Evolutionary conservation across 2,797 vertebrate genomes (phyloP).

Genomic region (Tokudaia tokunoshimensis): DNA sequence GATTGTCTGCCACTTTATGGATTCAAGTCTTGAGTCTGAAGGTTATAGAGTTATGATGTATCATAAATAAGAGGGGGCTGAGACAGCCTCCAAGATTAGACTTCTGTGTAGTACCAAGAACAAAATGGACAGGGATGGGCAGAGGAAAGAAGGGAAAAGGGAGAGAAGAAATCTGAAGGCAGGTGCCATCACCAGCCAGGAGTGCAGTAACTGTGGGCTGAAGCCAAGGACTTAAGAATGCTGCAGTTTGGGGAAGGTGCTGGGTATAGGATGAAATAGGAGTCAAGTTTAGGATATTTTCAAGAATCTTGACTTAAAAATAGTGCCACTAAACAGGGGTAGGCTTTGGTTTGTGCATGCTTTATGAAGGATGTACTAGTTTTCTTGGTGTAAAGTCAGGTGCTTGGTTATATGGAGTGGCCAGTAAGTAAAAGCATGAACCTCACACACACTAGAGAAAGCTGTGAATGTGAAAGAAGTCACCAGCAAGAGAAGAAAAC

Average conservation of each 20-base stretch:
- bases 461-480: not conserved
- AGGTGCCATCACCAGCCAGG: not conserved
- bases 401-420: not conserved
- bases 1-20: not conserved
- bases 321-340: not conserved
- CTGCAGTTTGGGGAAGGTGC: not conserved
- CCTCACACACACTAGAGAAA: not conserved
- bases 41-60: not conserved
- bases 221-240: not conserved
- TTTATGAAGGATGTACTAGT: not conserved
- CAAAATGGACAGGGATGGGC: not conserved
- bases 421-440: not conserved
- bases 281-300: not conserved
- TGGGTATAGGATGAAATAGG: not conserved
- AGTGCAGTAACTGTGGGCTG: not conserved
- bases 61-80: too few relatives aligned
- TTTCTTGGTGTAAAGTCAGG: not conserved
- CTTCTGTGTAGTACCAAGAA: not conserved
- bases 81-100: not conserved
- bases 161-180: not conserved
- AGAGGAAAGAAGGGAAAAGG: not conserved
- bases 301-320: constrained; percentile 18
- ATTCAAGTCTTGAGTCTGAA: not conserved
- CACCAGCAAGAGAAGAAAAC: not conserved
- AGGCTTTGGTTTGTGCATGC: not conserved